These are phyloP conservation scores for Dasypogon diadema DNA, from an alignment of 2,888 invertebrate species.

Conservation along the genomic window DNA sequence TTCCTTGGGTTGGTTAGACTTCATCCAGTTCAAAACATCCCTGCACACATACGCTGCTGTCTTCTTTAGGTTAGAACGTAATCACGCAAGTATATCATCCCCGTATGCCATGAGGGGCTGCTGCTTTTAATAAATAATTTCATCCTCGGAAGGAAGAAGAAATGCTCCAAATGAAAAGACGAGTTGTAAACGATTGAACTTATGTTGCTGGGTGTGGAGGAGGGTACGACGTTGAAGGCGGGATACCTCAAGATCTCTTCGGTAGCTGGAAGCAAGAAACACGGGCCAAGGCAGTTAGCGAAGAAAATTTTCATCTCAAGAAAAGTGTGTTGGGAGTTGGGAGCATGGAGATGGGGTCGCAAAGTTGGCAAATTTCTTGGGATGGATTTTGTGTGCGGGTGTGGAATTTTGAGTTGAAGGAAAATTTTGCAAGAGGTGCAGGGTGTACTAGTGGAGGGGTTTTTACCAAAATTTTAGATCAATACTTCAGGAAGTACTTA, in stretches of 20 bases:
- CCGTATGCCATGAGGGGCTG: neutral
- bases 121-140: conserved; percentile 49
- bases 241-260: no score
- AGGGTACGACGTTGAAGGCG: neutral
- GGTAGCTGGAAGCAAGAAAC: no score
- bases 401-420: no score
- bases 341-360: no score
- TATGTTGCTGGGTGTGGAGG: neutral
- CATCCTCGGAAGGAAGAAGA: conserved; percentile 34
- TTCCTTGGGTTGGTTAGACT: neutral
- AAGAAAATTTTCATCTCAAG: conserved; percentile 8
- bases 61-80: neutral
- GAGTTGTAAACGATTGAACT: neutral
- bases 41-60: neutral
- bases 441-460: no score
- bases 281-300: neutral
- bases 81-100: conserved; percentile 35
- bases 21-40: no score
- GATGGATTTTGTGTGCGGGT: no score
- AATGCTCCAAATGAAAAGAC: conserved; percentile 34
- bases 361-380: no score
- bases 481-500: no score
- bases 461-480: no score
- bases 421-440: no score
- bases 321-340: neutral